A percentile compares a stretch with the other conserved stretches of the same genome.
Conservation (phyloP, 1,140 invertebrate genomes). For the Brachionus paranguensis region DNA sequence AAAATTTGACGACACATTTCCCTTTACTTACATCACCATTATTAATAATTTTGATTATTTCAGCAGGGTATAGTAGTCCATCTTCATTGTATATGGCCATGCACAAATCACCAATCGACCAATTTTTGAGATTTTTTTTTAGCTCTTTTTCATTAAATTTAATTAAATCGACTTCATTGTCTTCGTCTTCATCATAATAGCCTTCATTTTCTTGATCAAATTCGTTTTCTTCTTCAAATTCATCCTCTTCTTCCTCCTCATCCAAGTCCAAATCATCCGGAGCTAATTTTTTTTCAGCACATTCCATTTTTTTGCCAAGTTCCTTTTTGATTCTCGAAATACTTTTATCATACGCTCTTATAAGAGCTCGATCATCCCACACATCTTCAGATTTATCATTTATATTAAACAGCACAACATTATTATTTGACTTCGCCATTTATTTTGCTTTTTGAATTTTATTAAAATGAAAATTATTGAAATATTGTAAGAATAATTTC, state of each 20-base stretch:
- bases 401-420: background rate
- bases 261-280: background rate
- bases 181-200: constrained; percentile 26
- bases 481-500: no score
- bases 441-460: background rate
- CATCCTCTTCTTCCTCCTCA: constrained; percentile 6
- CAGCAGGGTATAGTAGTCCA: constrained; percentile 2
- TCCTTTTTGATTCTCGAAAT: background rate
- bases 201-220: constrained; percentile 20
- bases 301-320: background rate
- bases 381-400: background rate
- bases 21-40: background rate
- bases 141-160: background rate
- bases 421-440: background rate
- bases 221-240: background rate
- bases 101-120: constrained; percentile 20
- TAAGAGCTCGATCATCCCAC: constrained; percentile 30
- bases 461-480: background rate
- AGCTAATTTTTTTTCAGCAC: background rate
- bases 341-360: constrained; percentile 15
- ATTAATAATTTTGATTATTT: constrained; percentile 7
- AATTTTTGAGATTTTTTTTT: constrained; percentile 4
- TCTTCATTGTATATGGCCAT: background rate
- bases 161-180: background rate
- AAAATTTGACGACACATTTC: constrained; percentile 11